Percentiles rank a stretch among this genome's conserved stretches.
Evolutionary conservation across 2,113 vertebrate species (phyloP).

Genomic region (Strix uralensis): DNA sequence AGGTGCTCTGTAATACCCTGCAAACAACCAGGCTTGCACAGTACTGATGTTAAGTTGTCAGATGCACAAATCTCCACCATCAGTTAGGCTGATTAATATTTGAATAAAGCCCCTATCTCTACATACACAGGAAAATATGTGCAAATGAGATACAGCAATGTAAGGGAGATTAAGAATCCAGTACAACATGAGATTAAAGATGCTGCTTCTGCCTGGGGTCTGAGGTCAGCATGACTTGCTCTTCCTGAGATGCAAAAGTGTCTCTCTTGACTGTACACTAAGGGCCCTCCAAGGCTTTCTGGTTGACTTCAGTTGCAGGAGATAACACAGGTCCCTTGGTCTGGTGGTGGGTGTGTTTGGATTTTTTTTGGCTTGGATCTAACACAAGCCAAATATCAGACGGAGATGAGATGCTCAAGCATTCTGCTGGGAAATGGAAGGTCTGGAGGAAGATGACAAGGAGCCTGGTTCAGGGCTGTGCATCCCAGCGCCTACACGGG

Average conservation of each 20-base stretch:
- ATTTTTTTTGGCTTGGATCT: background rate
- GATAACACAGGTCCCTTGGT: background rate
- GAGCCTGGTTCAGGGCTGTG: background rate
- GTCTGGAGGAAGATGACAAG: background rate
- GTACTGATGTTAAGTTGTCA: conserved; percentile 35
- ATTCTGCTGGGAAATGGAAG: background rate
- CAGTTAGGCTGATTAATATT: conserved; percentile 73
- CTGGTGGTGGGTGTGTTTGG: background rate
- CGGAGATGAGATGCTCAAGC: rapidly evolving
- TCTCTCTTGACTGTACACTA: background rate
- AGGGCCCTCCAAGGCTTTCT: background rate
- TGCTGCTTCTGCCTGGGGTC: background rate
- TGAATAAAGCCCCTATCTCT: conserved; percentile 64
- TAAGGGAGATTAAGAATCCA: conserved; percentile 62
- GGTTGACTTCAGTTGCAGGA: background rate
- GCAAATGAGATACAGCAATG: conserved; percentile 69
- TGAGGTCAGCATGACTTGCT: background rate
- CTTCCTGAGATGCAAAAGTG: background rate
- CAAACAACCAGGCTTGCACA: background rate
- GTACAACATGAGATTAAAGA: conserved; percentile 64
- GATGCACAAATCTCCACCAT: conserved; percentile 57
- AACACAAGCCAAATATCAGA: background rate
- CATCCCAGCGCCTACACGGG: rapidly evolving
- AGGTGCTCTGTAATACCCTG: background rate
- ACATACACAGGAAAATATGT: conserved; percentile 56